phyloP scores from a whole-genome alignment of 2,797 vertebrate species.

The Coccyzus lansbergi region DNA sequence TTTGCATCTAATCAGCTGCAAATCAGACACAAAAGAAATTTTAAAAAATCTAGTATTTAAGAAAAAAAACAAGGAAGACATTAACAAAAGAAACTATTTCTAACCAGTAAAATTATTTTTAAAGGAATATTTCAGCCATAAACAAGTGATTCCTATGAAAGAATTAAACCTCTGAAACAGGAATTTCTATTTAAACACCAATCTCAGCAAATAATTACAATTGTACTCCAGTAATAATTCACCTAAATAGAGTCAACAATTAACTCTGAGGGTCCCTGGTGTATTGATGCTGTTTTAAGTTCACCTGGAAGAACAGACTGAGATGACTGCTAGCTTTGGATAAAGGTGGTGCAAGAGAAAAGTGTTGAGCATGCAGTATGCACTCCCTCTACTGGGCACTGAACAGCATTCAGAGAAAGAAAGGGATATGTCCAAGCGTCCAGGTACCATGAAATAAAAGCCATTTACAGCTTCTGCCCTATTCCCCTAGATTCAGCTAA shows the following conservation, averaged over 20 bases:
- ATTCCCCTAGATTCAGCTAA: not conserved
- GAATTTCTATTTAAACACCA: not conserved
- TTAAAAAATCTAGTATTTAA: not conserved
- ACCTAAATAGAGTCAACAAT: not conserved
- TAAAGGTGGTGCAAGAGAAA: not conserved
- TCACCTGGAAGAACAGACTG: not conserved
- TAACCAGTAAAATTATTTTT: not conserved
- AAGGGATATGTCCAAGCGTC: accelerated
- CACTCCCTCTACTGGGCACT: conserved; percentile 71
- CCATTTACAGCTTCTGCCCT: not conserved
- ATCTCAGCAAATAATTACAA: not conserved
- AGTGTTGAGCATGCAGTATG: not conserved
- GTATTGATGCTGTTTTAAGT: not conserved
- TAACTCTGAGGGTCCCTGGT: not conserved
- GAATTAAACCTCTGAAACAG: not conserved
- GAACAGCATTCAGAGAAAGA: not conserved
- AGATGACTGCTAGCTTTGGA: not conserved
- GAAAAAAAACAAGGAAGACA: not conserved
- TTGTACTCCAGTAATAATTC: not conserved
- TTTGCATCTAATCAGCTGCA: not conserved
- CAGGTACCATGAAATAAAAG: accelerated
- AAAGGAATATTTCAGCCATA: not conserved
- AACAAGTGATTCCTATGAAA: not conserved
- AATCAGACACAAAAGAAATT: not conserved
- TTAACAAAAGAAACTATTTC: not conserved